phyloP scores from a whole-genome alignment of 2,888 invertebrate species.

The Zhuqinia jingwanae region DNA sequence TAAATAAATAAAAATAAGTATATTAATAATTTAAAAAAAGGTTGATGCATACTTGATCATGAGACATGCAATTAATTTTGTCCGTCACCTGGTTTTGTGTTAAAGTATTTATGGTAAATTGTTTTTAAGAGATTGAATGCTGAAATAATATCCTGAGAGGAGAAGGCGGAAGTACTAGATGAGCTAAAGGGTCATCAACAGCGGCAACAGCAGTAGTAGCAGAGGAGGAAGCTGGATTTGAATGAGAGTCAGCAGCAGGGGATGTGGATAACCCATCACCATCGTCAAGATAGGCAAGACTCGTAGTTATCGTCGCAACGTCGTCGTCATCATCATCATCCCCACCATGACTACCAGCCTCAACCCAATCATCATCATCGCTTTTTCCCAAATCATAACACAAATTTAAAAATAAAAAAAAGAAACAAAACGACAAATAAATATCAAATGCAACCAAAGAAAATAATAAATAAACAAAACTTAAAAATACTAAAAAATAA shows the following conservation, averaged over 20 bases:
- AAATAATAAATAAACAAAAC: conserved; percentile 20
- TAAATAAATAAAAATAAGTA: neutral
- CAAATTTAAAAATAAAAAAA: conserved; percentile 2
- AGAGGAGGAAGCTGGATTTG: neutral
- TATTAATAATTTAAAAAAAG: neutral
- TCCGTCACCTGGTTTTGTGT: conserved; percentile 63
- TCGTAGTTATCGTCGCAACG: conserved; percentile 14
- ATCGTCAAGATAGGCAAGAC: conserved; percentile 45
- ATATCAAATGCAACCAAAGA: conserved; percentile 28
- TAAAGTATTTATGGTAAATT: conserved; percentile 11
- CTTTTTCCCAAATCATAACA: conserved; percentile 51
- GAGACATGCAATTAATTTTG: conserved; percentile 54
- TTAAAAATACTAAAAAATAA: neutral
- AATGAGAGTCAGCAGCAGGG: too few species aligned
- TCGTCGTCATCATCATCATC: conserved; percentile 17
- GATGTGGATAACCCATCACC: conserved; percentile 31
- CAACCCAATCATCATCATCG: conserved; percentile 28
- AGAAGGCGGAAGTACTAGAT: conserved; percentile 54
- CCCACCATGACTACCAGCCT: conserved; percentile 18
- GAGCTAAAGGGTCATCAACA: conserved; percentile 49
- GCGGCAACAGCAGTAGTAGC: neutral
- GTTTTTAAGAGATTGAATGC: conserved; percentile 67
- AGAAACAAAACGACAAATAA: conserved; percentile 35
- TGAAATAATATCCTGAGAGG: conserved; percentile 69
- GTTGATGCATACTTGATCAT: conserved; percentile 19